Percentiles rank a stretch among this genome's conserved stretches.
phyloP scores from a whole-genome alignment of 2,888 invertebrate species.

The Taphrorychus bicolor region DNA sequence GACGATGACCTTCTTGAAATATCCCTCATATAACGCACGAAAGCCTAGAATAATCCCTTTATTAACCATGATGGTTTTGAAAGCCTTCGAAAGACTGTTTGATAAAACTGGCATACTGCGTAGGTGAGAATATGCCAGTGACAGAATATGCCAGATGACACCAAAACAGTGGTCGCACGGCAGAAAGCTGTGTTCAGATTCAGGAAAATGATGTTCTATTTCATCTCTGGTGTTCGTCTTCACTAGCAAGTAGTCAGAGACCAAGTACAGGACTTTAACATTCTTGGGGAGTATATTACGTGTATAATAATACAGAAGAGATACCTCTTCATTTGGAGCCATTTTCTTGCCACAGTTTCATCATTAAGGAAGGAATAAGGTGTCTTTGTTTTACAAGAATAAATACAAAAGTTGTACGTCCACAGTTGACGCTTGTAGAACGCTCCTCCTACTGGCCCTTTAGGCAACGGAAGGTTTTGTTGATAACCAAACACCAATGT shows the following conservation, averaged over 20 bases:
- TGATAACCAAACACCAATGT: constrained; percentile 45
- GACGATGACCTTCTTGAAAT: constrained; percentile 27
- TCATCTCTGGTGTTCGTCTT: constrained; percentile 22
- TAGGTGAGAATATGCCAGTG: constrained; percentile 9
- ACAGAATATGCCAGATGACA: constrained; percentile 18
- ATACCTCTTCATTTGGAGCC: constrained; percentile 34
- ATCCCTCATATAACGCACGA: constrained; percentile 12
- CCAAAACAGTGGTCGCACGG: constrained; percentile 29
- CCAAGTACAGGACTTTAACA: constrained; percentile 28
- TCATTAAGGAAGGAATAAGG: constrained; percentile 37
- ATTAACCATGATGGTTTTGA: constrained; percentile 21
- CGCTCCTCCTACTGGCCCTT: constrained; percentile 41
- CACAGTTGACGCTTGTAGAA: constrained; percentile 44
- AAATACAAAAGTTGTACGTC: constrained; percentile 38
- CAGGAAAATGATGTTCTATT: constrained; percentile 33
- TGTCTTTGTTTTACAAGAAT: constrained; percentile 27
- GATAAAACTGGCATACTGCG: constrained; percentile 10
- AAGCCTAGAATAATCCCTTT: constrained; percentile 24
- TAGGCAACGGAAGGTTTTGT: constrained; percentile 44
- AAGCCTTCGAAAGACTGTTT: constrained; percentile 13
- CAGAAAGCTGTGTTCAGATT: constrained; percentile 37
- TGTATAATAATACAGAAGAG: constrained; percentile 27
- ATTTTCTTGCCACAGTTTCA: constrained; percentile 35
- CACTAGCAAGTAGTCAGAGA: constrained; percentile 36
- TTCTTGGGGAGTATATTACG: constrained; percentile 28